Percentiles rank a stretch among this genome's conserved stretches.
phyloP scores from a whole-genome alignment of 92 coral and sea anemone species.

The Bergia sp. region DNA sequence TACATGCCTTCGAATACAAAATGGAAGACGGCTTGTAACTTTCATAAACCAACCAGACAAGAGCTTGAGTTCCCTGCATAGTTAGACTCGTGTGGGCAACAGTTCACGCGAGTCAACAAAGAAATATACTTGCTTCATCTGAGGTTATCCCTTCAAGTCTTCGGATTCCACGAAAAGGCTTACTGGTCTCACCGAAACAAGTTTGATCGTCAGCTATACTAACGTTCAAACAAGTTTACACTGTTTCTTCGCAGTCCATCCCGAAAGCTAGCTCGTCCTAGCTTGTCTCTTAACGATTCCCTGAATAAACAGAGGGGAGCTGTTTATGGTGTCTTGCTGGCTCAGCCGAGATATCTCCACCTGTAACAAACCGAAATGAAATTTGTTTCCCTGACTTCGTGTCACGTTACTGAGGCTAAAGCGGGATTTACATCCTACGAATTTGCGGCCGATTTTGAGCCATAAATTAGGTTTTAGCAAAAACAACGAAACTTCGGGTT shows the following conservation, averaged over 20 bases:
- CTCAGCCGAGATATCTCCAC: conserved; percentile 34
- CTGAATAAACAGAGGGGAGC: conserved; percentile 23
- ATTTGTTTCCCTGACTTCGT: neutral
- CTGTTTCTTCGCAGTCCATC: neutral
- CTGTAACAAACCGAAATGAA: neutral
- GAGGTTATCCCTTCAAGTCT: too few species aligned
- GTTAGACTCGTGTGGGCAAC: neutral
- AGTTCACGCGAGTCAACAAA: too few species aligned
- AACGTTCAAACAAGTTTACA: neutral
- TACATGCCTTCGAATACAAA: too few species aligned
- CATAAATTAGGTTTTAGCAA: too few species aligned
- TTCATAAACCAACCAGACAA: too few species aligned
- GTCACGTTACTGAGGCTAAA: neutral
- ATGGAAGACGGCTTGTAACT: too few species aligned
- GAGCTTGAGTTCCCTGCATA: neutral
- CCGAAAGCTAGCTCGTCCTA: neutral
- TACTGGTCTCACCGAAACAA: neutral
- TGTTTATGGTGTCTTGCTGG: neutral
- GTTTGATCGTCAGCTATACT: neutral
- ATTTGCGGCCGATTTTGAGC: too few species aligned
- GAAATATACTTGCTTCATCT: too few species aligned
- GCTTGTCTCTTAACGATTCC: conserved; percentile 24
- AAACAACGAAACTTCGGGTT: too few species aligned
- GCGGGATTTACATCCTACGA: neutral
- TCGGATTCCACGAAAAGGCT: too few species aligned